phyloP scores from a whole-genome alignment of 2,113 vertebrate genomes.

The Colossoma macropomum region DNA sequence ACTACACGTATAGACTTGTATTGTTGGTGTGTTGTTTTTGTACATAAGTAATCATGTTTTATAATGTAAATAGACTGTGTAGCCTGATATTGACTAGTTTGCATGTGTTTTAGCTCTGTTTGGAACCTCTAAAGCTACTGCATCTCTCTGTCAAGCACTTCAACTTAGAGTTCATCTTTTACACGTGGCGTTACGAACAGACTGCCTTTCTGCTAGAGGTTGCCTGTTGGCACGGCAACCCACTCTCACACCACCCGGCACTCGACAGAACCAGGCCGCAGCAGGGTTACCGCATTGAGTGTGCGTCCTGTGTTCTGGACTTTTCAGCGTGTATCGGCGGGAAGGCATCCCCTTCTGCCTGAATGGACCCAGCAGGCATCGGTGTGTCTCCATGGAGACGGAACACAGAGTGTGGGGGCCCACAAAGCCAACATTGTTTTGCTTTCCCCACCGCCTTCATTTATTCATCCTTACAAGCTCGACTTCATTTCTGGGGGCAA shows the following conservation, averaged over 20 bases:
- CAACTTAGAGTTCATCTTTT: background rate
- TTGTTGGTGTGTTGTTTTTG: too few species aligned
- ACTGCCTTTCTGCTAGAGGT: background rate
- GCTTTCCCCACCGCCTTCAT: slow-evolving; percentile 48
- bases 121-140: background rate
- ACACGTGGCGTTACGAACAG: background rate
- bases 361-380: slow-evolving; percentile 58
- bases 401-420: slow-evolving; percentile 54
- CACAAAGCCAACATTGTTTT: slow-evolving; percentile 63
- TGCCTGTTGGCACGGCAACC: slow-evolving; percentile 22
- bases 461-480: slow-evolving; percentile 55
- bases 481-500: slow-evolving; percentile 7
- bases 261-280: slow-evolving; percentile 36
- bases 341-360: slow-evolving; percentile 55
- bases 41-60: background rate
- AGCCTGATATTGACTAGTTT: background rate
- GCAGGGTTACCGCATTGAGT: slow-evolving; percentile 14
- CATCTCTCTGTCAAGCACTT: background rate
- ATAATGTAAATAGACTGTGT: background rate
- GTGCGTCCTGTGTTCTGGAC: slow-evolving; percentile 44
- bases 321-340: slow-evolving; percentile 45
- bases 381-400: slow-evolving; percentile 64
- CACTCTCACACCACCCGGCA: background rate
- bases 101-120: background rate
- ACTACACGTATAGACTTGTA: too few species aligned